Percentiles rank a stretch among this genome's conserved stretches.
Conservation (phyloP, 1,140 invertebrate genomes). For the Episyrphus balteatus region DNA sequence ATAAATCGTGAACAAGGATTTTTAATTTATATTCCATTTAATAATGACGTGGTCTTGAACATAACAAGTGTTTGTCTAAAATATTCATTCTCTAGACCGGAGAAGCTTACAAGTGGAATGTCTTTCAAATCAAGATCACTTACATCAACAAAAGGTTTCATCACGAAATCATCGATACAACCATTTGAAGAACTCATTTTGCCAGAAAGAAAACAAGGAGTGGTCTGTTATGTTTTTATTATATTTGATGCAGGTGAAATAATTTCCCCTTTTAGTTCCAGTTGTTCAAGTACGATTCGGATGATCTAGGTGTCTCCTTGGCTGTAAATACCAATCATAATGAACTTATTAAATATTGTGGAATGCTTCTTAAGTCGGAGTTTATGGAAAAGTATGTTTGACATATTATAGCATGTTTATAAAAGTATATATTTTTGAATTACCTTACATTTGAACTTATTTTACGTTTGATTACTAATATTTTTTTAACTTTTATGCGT, state of each 20-base stretch:
- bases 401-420: too few relatives aligned
- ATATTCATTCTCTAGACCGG: constrained; percentile 26
- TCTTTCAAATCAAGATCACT: constrained; percentile 32
- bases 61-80: constrained; percentile 17
- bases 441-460: too few relatives aligned
- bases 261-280: constrained; percentile 17
- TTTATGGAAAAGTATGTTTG: constrained; percentile 31
- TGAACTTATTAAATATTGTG: constrained; percentile 29
- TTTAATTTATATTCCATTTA: constrained; percentile 46
- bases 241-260: background rate
- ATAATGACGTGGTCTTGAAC: constrained; percentile 29
- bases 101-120: constrained; percentile 30
- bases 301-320: constrained; percentile 25
- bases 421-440: too few relatives aligned
- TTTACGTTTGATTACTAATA: too few relatives aligned
- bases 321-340: constrained; percentile 27
- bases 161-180: constrained; percentile 21
- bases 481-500: too few relatives aligned
- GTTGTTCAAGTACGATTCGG: constrained; percentile 24
- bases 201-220: constrained; percentile 22
- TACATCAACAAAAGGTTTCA: constrained; percentile 24
- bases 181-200: constrained; percentile 29
- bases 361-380: constrained; percentile 33
- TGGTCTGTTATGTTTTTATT: constrained; percentile 14
- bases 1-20: constrained; percentile 46